Evolutionary conservation across 2,888 invertebrate genomes (phyloP).

Genomic region (Drosophila helvetica): DNA sequence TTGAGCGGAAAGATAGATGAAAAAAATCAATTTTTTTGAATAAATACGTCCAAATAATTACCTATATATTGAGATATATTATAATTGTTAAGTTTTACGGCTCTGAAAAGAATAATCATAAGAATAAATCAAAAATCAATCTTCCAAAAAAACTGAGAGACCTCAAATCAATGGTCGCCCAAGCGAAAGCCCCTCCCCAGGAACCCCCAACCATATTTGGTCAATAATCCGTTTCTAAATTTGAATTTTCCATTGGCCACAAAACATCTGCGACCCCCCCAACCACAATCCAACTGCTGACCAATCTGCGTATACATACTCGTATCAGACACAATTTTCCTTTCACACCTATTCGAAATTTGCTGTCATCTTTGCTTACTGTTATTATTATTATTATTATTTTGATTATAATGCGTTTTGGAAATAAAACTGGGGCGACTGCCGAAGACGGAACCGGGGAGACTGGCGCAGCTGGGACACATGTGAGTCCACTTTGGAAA

Average conservation of each 20-base stretch:
- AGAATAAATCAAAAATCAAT: too few relatives aligned
- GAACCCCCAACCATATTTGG: conserved; percentile 34
- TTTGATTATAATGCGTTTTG: conserved; percentile 59
- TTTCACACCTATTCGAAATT: conserved; percentile 62
- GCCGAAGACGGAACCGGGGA: conserved; percentile 30
- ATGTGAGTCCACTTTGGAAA: conserved; percentile 38
- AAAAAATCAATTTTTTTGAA: too few relatives aligned
- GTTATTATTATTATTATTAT: conserved; percentile 53
- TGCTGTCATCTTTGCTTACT: conserved; percentile 45
- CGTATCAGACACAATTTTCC: conserved; percentile 25
- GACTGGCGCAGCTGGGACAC: conserved; percentile 53
- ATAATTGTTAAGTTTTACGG: too few relatives aligned
- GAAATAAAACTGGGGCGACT: conserved; percentile 63
- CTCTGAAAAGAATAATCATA: neutral
- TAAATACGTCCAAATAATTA: too few relatives aligned
- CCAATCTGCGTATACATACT: conserved; percentile 29
- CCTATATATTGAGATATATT: too few relatives aligned
- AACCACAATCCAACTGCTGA: conserved; percentile 38
- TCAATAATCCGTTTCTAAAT: conserved; percentile 60
- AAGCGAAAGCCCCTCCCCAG: conserved; percentile 10
- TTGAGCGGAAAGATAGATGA: neutral
- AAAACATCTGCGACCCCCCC: conserved; percentile 52
- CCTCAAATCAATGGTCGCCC: conserved; percentile 23
- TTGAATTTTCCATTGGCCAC: conserved; percentile 54
- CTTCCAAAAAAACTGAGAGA: neutral